Base-by-base conservation (phyloP, 2,797 vertebrate genomes). In the Gorsachius magnificus region DNA sequence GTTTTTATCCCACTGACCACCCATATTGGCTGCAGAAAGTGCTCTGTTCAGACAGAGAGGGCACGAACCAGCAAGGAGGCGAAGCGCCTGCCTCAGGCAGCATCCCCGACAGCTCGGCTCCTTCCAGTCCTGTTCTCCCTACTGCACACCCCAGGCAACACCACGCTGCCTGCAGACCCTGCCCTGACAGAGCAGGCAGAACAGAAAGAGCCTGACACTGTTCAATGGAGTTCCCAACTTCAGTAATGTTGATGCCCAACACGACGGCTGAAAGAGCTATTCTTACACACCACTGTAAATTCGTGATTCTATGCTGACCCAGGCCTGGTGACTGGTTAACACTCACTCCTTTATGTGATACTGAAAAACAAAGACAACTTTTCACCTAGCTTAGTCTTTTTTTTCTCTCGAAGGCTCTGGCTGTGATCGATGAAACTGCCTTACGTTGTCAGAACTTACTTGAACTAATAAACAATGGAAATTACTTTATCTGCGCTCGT, bases 381-480 rank as follows among this genome's bases (percentile, higher is more conserved):
- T 92, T 71, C 45, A n/a, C 22, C 10, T 6, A 61, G 54, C 10
- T 90, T 35, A 29, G 50, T 58, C 43, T 63, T 94, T 96, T 90
- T 72, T 57, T 76, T 33, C 63, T 78, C 69, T 79, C 35, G 43
- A 89, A 48, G 76, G 43, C 63, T 72, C 35, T 82, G 50, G 35
- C 46, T 79, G 31, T 61, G 83, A 94, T 45, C 66, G 86, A 96
- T 93, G 80, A 84, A 90, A 57, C 61, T 69, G 54, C 63, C 50
- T 87, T 38, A 58, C 7, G 1, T 12, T 93, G 58, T 93, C 90
- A 96, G 93, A 96, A 94, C 29, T 93, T 69, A 56, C 72, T 25
- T 88, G 80, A 87, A 90, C 77, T 89, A 63, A 93, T 89, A 89
- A 90, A 72, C 88, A 70, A 76, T 45, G 78, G 58, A 94, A 92